Base-by-base conservation (phyloP, 2,888 invertebrate genomes). In the Marronus borbonicus region DNA sequence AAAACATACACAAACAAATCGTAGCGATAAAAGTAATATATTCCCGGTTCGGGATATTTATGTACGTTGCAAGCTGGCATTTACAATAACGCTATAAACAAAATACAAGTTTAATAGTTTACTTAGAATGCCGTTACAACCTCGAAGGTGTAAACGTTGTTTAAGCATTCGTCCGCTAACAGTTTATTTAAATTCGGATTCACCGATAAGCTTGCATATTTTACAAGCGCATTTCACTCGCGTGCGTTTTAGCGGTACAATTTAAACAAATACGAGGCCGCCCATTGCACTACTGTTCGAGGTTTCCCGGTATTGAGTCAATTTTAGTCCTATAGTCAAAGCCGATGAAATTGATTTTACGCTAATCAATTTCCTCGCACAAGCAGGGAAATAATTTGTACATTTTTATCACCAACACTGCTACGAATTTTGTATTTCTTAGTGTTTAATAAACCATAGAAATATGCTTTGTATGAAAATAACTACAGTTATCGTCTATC, bases 1-100 rank as follows among this genome's bases (percentile, higher is more conserved):
- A 44, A 20, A 44, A 17, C 3, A 5, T 31, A 36, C 39, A 66
- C 39, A 66, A n/a, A 66, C 39, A 66, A 31, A 31, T 7, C 64
- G 20, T 14, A 66, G 44, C 65, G 20, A 66, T 66, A 66, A 66
- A 66, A 39, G 65, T 66, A 44, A 66, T 44, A 66, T 66, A 66
- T 44, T 58, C 20, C 10, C 17, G n/a, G 7, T 17, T 66, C 39
- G 10, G 12, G 17, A 44, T 68, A 68, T 68, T 68, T 68, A 28
- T 68, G 39, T 68, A 50, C 28, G 24, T 62, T 62, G 68, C 49
- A 68, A 68, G 68, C 28, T 10, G 20, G 17, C 65, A n/a, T 66
- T 66, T 66, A 66, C 65, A 66, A 66, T 66, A 66, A 20, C 39
- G 36, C 39, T 39, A 50, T 68, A 50, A 68, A 68, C 50, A 50